Conservation (phyloP, 2,888 invertebrate genomes). For the Allolobophora icterica region DNA sequence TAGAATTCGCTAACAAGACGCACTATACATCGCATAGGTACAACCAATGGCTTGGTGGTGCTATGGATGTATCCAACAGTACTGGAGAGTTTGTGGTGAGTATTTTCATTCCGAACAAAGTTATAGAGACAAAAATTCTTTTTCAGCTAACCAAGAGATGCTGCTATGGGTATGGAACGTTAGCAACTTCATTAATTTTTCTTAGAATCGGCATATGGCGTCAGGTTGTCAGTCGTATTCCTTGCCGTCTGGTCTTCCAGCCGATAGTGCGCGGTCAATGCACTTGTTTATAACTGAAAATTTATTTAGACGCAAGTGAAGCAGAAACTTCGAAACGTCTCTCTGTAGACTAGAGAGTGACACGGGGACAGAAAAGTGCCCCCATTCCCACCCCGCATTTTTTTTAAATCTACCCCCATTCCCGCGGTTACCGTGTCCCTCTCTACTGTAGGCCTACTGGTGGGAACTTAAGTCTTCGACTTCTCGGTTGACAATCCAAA, state of each 20-base stretch:
- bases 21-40: not conserved
- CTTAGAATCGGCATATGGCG: not conserved
- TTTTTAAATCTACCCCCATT: too few species aligned
- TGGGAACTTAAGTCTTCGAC: not conserved
- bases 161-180: not conserved
- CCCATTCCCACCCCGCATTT: too few species aligned
- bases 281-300: not conserved
- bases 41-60: not conserved
- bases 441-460: too few species aligned
- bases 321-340: not conserved
- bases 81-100: not conserved
- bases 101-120: too few species aligned
- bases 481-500: not conserved
- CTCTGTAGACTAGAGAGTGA: too few species aligned
- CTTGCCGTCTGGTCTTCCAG: not conserved
- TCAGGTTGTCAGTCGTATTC: not conserved
- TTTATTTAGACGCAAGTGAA: not conserved
- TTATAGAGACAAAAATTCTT: too few species aligned
- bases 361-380: too few species aligned
- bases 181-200: not conserved
- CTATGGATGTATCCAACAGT: not conserved
- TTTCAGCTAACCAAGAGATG: not conserved
- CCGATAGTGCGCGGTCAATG: not conserved
- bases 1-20: not conserved
- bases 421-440: too few species aligned